Percentiles rank a stretch among this genome's conserved stretches.
Conservation (phyloP, 2,113 vertebrate species). For the Rhizomys pruinosus region DNA sequence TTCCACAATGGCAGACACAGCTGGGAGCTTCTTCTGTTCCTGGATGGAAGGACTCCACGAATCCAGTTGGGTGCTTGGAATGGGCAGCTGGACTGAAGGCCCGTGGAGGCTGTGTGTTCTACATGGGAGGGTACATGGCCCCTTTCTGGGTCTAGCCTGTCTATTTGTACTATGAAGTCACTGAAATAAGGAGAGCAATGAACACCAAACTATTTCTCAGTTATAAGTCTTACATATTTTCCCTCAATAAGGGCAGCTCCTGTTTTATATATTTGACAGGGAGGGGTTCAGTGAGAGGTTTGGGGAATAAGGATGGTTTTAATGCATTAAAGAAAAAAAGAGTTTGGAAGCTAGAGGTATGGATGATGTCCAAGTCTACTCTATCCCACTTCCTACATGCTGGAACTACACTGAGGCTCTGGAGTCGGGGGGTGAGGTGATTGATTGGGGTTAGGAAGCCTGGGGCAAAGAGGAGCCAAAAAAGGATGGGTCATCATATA, state of each 20-base stretch:
- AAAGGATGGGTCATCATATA: neutral
- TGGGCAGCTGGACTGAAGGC: neutral
- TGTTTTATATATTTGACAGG: constrained; percentile 56
- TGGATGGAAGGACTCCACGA: constrained; percentile 53
- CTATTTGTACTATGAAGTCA: constrained; percentile 42
- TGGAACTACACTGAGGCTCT: neutral
- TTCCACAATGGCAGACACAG: neutral
- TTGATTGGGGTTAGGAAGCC: neutral
- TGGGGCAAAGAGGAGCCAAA: neutral
- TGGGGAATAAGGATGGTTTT: constrained; percentile 43
- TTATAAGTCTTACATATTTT: constrained; percentile 24
- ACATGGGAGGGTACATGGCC: neutral
- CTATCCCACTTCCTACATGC: neutral
- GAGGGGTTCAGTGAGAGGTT: constrained; percentile 56
- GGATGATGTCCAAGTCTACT: constrained; percentile 14
- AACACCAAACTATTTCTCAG: constrained; percentile 17
- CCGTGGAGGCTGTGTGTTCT: neutral
- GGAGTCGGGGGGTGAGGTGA: neutral
- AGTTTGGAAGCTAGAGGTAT: constrained; percentile 41
- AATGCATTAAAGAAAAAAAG: constrained; percentile 37
- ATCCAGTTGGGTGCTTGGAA: constrained; percentile 35
- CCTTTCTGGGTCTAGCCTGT: neutral
- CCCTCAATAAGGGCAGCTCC: constrained; percentile 35
- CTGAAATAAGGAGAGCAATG: constrained; percentile 42
- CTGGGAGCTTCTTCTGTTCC: neutral